These are phyloP conservation scores for Psittacula echo DNA, from an alignment of 2,797 vertebrate genomes.

Conservation along the genomic window DNA sequence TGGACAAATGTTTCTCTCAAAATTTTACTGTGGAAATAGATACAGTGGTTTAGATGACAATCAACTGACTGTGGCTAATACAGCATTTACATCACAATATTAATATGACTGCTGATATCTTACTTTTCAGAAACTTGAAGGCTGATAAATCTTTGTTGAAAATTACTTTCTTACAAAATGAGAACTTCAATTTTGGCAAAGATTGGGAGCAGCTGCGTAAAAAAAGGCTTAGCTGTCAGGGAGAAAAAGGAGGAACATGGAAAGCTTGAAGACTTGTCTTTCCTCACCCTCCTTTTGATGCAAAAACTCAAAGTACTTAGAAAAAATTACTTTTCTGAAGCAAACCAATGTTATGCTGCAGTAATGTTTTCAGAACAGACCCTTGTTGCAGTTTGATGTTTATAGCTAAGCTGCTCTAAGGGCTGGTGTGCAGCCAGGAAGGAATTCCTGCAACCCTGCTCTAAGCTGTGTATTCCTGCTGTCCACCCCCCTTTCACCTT, in stretches of 20 bases:
- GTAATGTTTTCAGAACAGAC: neutral
- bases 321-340: conserved; percentile 35
- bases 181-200: neutral
- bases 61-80: neutral
- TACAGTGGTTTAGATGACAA: neutral
- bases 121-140: neutral
- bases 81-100: neutral
- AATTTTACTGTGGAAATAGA: neutral
- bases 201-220: neutral
- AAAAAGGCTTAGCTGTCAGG: neutral
- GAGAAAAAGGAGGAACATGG: neutral
- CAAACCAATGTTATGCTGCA: neutral
- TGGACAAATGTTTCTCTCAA: neutral
- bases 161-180: neutral
- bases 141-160: neutral
- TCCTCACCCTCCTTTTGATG: neutral
- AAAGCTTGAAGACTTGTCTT: neutral
- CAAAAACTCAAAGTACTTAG: neutral
- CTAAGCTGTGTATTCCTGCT: neutral
- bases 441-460: conserved; percentile 25
- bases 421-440: conserved; percentile 40
- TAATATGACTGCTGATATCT: neutral
- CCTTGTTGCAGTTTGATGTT: conserved; percentile 12
- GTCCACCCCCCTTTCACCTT: neutral
- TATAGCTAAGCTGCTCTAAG: conserved; percentile 21